Base-by-base conservation (phyloP, 2,888 invertebrate species). In the Tenthredo mesomela region DNA sequence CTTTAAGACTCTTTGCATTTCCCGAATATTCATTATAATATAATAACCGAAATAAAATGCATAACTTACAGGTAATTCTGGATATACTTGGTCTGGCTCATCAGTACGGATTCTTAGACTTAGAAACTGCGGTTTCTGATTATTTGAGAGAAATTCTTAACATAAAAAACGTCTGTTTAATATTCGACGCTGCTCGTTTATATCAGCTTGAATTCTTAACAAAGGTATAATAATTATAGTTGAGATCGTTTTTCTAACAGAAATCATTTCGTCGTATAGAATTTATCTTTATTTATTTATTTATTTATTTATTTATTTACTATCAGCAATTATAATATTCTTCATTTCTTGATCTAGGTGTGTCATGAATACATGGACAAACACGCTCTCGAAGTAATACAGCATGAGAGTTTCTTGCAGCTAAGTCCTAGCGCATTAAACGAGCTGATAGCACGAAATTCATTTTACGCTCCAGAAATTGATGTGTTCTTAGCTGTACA, bases 381-480 rank as follows among this genome's bases (percentile, higher is more conserved):
- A 87, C 97, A 99, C 93, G 99, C 99, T 0, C 93, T 94, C 0
- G 97, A 98, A 83, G 96, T 99, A 65, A 95, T 99, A 73, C 95
- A 95, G 85, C 97, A 98, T 89, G 97, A 98, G 87, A 95, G 97
- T 4, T 98, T 99, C 93, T 94, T 97, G 43, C 96, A 96, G 90
- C 94, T 99, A 15, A 98, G 98, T 77, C 96, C 96, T 95, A 95
- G 95, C 89, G 97, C 98, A 0, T 93, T 99, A 84, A 96, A 96
- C 90, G 97, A 98, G 91, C 95, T 99, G 10, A 94, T 99, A 50
- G 96, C 96, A 82, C 95, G 99, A 80, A 98, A 99, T 93, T 99
- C 99, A 9, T 99, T 99, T 94, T 99, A 97, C 94, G 99, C 98
- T 0, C 96, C 97, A 0, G 99, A 99, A 94, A 97, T 98, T 61